Conservation (phyloP, 1,140 invertebrate species). For the Drosophila teissieri region DNA sequence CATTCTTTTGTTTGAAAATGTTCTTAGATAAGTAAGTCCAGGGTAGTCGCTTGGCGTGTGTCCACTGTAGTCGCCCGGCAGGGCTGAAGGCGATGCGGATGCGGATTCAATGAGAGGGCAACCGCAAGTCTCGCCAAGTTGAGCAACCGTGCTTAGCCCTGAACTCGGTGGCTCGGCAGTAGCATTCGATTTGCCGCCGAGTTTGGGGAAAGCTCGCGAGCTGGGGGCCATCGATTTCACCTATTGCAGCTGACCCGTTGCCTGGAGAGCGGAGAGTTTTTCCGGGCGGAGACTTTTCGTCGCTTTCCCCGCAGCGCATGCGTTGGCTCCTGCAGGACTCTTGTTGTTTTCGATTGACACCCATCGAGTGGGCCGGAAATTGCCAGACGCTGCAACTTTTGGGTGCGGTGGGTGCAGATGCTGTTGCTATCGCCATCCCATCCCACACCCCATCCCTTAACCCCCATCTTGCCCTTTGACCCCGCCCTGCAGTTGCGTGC, state of each 20-base stretch:
- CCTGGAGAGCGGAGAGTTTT: conserved; percentile 33
- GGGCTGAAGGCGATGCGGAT: conserved; percentile 6
- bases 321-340: conserved; percentile 24
- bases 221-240: conserved; percentile 62
- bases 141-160: conserved; percentile 76
- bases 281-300: conserved; percentile 20
- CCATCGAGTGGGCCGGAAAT: conserved; percentile 56
- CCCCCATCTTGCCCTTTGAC: conserved; percentile 3
- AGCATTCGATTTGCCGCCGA: not conserved
- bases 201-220: conserved; percentile 47
- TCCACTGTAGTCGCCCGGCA: conserved; percentile 6
- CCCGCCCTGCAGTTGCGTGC: conserved; percentile 36
- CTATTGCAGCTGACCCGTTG: conserved; percentile 60
- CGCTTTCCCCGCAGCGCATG: conserved; percentile 48
- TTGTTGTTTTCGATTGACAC: conserved; percentile 22
- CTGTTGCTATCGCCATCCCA: conserved; percentile 36
- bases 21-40: too few species aligned
- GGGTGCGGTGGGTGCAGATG: conserved; percentile 67
- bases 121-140: conserved; percentile 37
- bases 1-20: too few species aligned
- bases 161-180: conserved; percentile 44
- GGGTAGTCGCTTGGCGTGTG: too few species aligned
- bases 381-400: conserved; percentile 48
- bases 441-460: not conserved
- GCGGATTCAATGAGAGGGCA: conserved; percentile 55